phyloP scores from a whole-genome alignment of 1,140 invertebrate genomes.

The Drosophila pruinosa region DNA sequence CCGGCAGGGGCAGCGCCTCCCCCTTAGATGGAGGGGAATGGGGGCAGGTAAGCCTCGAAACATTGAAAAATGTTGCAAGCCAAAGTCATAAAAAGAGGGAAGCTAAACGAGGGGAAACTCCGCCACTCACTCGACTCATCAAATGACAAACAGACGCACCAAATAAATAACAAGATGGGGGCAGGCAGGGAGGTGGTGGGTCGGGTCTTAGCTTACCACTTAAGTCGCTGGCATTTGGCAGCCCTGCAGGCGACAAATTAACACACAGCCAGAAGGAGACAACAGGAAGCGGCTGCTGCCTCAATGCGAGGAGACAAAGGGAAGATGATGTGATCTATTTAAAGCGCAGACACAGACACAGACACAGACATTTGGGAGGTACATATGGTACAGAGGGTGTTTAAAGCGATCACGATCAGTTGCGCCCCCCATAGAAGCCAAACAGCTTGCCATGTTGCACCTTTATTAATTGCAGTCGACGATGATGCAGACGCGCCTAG shows the following conservation, averaged over 20 bases:
- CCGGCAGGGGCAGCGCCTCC: neutral
- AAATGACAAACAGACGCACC: conserved; percentile 77
- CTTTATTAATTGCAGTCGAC: conserved; percentile 79
- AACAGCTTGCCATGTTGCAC: conserved; percentile 61
- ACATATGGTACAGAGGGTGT: neutral
- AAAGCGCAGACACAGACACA: conserved; percentile 42
- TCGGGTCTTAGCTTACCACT: conserved; percentile 47
- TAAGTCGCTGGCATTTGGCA: conserved; percentile 40
- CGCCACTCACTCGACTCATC: conserved; percentile 12
- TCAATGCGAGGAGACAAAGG: neutral
- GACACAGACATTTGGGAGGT: neutral
- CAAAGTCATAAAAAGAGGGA: conserved; percentile 39
- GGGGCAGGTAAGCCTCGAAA: conserved; percentile 39
- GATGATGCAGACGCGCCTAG: conserved; percentile 51
- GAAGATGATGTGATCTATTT: conserved; percentile 49
- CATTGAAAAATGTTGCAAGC: conserved; percentile 60
- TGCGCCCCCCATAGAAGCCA: conserved; percentile 10
- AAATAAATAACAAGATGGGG: conserved; percentile 69
- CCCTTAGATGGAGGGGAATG: neutral
- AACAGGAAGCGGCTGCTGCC: conserved; percentile 2
- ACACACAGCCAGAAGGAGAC: conserved; percentile 34
- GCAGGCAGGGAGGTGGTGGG: neutral
- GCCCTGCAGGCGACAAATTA: conserved; percentile 54
- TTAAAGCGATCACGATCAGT: conserved; percentile 8
- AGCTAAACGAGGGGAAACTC: neutral